Evolutionary conservation across 2,797 vertebrate genomes (phyloP).

Genomic region (Gephyroberyx darwinii): DNA sequence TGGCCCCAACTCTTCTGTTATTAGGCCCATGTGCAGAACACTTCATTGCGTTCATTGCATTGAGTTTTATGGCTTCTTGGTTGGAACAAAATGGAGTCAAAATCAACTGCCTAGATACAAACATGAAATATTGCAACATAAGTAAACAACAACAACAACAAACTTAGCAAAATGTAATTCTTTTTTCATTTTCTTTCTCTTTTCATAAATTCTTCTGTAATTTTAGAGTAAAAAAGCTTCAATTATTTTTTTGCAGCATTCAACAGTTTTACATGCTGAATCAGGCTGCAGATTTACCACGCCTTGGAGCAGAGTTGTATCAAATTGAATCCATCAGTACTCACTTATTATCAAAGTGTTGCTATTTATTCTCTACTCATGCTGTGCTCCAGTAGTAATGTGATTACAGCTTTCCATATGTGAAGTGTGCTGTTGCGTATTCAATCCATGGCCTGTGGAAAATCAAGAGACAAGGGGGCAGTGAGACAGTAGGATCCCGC

Average conservation of each 20-base stretch:
- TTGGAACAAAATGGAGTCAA: constrained; percentile 9
- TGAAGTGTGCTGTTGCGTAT: not conserved
- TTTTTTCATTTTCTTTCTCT: no score
- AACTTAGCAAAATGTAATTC: constrained; percentile 2
- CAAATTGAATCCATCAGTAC: not conserved
- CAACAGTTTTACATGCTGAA: not conserved
- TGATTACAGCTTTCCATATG: not conserved
- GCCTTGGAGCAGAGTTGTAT: not conserved
- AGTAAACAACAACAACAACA: constrained; percentile 19
- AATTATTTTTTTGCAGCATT: not conserved
- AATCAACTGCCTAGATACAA: constrained; percentile 27
- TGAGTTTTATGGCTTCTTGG: constrained; percentile 46
- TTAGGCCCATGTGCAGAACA: constrained; percentile 20
- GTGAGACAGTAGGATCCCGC: not conserved
- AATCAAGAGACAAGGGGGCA: not conserved
- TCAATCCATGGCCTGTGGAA: constrained; percentile 1
- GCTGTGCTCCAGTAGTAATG: not conserved
- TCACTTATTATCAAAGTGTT: constrained; percentile 1
- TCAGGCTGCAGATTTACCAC: not conserved
- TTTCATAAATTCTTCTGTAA: no score
- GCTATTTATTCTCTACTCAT: not conserved
- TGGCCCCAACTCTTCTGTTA: constrained; percentile 15
- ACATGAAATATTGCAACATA: constrained; percentile 2
- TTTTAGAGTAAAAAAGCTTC: no score
- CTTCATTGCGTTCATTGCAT: not conserved